phyloP scores from a whole-genome alignment of 1,140 invertebrate species.

The Calephelis nemesis region DNA sequence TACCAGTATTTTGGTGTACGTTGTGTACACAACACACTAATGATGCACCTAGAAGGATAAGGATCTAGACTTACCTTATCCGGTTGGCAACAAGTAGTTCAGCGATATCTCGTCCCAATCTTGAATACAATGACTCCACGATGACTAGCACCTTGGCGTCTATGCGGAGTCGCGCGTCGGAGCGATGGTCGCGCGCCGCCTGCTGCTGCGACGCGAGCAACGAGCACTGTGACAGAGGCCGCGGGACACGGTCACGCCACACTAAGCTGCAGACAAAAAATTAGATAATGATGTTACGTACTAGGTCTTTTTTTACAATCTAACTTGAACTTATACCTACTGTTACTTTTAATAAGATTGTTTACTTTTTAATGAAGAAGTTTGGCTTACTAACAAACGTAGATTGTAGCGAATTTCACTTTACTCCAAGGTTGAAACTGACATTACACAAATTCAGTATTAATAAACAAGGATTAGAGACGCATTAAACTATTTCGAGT shows the following conservation, averaged over 20 bases:
- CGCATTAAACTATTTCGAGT: too few relatives aligned
- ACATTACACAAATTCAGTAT: too few relatives aligned
- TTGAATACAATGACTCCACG: constrained; percentile 96
- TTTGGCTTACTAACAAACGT: too few relatives aligned
- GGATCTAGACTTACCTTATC: constrained; percentile 87
- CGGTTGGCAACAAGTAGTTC: constrained; percentile 95
- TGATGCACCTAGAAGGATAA: neutral
- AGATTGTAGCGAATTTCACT: too few relatives aligned
- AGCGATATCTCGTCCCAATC: constrained; percentile 94
- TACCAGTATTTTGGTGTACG: too few relatives aligned
- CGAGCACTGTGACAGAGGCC: constrained; percentile 89
- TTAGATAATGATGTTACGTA: neutral
- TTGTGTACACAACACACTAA: too few relatives aligned
- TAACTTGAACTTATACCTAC: neutral
- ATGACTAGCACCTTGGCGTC: constrained; percentile 96
- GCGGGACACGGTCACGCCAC: constrained; percentile 86
- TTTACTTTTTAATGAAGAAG: too few relatives aligned
- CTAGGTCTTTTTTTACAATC: neutral
- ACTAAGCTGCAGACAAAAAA: constrained; percentile 81
- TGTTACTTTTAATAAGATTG: too few relatives aligned
- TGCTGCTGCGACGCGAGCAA: constrained; percentile 82
- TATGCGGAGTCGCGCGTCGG: constrained; percentile 89
- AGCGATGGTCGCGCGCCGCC: constrained; percentile 87
- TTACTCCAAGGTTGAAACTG: too few relatives aligned
- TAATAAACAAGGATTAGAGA: too few relatives aligned